Percentiles rank a stretch among this genome's conserved stretches.
These are phyloP conservation scores for Sitta europaea DNA, from an alignment of 2,113 vertebrate species.

Conservation along the genomic window DNA sequence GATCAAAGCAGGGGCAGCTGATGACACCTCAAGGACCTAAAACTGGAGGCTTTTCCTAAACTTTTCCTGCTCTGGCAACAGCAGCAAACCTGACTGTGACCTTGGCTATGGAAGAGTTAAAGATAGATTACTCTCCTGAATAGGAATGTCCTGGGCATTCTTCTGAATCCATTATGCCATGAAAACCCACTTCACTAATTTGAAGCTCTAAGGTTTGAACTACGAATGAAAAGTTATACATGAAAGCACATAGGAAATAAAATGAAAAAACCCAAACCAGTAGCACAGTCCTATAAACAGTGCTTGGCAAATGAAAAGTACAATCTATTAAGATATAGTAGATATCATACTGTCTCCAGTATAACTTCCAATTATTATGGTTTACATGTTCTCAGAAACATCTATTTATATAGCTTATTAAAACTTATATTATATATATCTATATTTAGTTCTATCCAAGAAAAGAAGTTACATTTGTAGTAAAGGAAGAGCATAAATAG, in stretches of 20 bases:
- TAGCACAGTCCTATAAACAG: not conserved
- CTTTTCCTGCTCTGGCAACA: not conserved
- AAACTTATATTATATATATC: too few relatives aligned
- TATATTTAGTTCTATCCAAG: not conserved
- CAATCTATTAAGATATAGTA: not conserved
- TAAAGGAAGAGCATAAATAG: not conserved
- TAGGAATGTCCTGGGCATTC: not conserved
- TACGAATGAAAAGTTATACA: not conserved
- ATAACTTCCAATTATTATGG: not conserved
- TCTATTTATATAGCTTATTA: too few relatives aligned
- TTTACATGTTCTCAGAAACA: not conserved
- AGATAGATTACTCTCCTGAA: not conserved
- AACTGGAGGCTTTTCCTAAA: not conserved
- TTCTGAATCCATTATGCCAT: not conserved
- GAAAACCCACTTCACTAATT: not conserved
- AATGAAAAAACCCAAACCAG: not conserved
- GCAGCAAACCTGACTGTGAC: not conserved
- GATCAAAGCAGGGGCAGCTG: not conserved
- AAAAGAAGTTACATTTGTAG: not conserved
- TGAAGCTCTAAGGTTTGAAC: not conserved
- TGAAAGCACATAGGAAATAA: not conserved
- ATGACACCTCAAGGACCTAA: accelerated
- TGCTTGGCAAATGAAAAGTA: not conserved
- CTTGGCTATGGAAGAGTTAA: not conserved
- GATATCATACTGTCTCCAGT: too few relatives aligned